Evolutionary conservation across 1,140 invertebrate genomes (phyloP).

Genomic region (Nomia melanderi): DNA sequence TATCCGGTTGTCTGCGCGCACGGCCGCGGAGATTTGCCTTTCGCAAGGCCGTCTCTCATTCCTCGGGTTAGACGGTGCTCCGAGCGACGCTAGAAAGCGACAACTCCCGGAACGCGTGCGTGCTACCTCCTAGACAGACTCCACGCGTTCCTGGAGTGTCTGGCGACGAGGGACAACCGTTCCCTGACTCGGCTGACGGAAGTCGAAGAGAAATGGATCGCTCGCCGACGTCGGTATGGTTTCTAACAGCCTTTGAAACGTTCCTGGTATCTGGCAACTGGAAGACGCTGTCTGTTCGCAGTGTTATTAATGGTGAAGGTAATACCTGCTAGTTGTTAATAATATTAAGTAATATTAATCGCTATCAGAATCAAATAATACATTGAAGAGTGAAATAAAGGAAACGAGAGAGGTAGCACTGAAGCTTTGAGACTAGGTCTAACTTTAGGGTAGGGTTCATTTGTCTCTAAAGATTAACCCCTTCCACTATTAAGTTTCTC

Average conservation of each 20-base stretch:
- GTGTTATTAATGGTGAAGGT: no score
- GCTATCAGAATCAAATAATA: no score
- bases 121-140: not conserved
- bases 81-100: conserved; percentile 25
- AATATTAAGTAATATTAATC: no score
- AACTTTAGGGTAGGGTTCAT: no score
- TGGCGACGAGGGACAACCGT: not conserved
- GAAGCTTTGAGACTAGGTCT: no score
- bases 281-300: no score
- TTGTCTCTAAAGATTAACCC: no score
- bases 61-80: no score
- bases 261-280: not conserved
- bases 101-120: not conserved
- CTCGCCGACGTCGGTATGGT: not conserved
- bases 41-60: conserved; percentile 48
- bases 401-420: no score
- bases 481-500: no score
- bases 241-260: not conserved
- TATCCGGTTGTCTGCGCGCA: conserved; percentile 29
- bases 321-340: no score
- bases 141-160: not conserved
- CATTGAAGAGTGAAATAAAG: no score
- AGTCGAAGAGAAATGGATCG: not conserved
- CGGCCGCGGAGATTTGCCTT: conserved; percentile 26
- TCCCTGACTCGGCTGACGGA: not conserved